Conservation (phyloP, 1,140 invertebrate species). For the Drosophila parvula region DNA sequence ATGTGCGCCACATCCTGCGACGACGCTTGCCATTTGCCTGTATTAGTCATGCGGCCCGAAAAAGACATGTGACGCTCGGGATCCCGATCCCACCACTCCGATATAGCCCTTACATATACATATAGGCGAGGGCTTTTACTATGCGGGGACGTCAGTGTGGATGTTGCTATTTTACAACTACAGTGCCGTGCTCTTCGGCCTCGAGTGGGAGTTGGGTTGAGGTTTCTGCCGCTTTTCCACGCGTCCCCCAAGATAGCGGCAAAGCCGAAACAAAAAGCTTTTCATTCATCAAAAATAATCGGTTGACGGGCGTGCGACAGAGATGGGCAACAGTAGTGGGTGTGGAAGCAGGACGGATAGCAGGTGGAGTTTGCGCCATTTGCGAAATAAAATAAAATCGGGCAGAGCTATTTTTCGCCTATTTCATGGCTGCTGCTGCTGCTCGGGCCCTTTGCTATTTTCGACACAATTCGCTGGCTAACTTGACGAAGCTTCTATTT, state of each 20-base stretch:
- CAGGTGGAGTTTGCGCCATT: constrained; percentile 73
- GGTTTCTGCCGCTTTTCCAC: constrained; percentile 20
- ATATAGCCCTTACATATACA: not conserved
- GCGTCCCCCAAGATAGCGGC: constrained; percentile 53
- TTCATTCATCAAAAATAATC: constrained; percentile 80
- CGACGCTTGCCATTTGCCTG: constrained; percentile 71
- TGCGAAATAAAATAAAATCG: constrained; percentile 18
- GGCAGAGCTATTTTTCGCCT: constrained; percentile 66
- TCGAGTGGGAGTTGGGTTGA: constrained; percentile 2
- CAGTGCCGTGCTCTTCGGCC: constrained; percentile 26
- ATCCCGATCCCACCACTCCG: constrained; percentile 23
- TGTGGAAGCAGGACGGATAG: constrained; percentile 21
- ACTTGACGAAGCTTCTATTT: constrained; percentile 73
- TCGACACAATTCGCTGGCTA: constrained; percentile 40
- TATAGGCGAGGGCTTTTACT: constrained; percentile 41
- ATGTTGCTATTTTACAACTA: constrained; percentile 44
- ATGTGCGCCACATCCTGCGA: constrained; percentile 62
- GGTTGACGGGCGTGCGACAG: constrained; percentile 33
- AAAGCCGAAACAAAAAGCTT: constrained; percentile 70
- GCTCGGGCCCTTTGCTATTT: constrained; percentile 55
- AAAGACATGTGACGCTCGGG: constrained; percentile 75
- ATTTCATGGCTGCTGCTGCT: constrained; percentile 32
- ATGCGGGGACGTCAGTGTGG: constrained; percentile 36
- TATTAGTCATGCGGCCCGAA: constrained; percentile 78
- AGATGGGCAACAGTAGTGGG: not conserved